Evolutionary conservation across 2,888 invertebrate species (phyloP).

Genomic region (Gari tellinella): DNA sequence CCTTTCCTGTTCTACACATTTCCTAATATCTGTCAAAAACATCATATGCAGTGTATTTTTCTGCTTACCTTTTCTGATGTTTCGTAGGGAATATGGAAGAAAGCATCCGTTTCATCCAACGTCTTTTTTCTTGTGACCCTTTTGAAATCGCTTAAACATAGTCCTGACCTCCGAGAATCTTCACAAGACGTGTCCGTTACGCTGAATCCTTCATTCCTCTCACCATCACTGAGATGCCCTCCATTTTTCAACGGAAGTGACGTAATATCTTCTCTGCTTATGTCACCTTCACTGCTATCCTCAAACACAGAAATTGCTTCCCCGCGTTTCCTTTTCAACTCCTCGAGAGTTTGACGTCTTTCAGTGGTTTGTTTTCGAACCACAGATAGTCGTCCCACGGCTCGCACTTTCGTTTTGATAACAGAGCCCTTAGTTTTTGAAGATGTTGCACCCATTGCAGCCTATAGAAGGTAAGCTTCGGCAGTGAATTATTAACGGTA

Average conservation of each 20-base stretch:
- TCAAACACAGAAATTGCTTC: slow-evolving; percentile 43
- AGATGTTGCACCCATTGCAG: slow-evolving; percentile 52
- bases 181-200: slow-evolving; percentile 8
- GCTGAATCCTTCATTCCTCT: slow-evolving; percentile 21
- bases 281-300: slow-evolving; percentile 45
- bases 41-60: too few species aligned
- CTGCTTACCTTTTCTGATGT: slow-evolving; percentile 57
- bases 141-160: slow-evolving; percentile 67
- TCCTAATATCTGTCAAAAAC: too few species aligned
- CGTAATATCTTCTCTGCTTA: slow-evolving; percentile 42
- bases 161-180: slow-evolving; percentile 21
- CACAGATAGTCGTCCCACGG: slow-evolving; percentile 48
- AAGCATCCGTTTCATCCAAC: slow-evolving; percentile 62
- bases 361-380: slow-evolving; percentile 35
- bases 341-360: slow-evolving; percentile 16
- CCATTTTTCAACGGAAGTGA: slow-evolving; percentile 51
- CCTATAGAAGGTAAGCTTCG: too few species aligned
- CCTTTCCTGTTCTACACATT: too few species aligned
- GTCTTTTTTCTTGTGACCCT: slow-evolving; percentile 64
- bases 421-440: slow-evolving; percentile 48
- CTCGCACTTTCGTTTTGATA: slow-evolving; percentile 53
- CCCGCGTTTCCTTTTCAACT: slow-evolving; percentile 25
- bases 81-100: slow-evolving; percentile 66
- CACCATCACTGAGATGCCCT: slow-evolving; percentile 29
- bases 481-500: too few species aligned